phyloP scores from a whole-genome alignment of 2,888 invertebrate species.

The Erpobdella octoculata region DNA sequence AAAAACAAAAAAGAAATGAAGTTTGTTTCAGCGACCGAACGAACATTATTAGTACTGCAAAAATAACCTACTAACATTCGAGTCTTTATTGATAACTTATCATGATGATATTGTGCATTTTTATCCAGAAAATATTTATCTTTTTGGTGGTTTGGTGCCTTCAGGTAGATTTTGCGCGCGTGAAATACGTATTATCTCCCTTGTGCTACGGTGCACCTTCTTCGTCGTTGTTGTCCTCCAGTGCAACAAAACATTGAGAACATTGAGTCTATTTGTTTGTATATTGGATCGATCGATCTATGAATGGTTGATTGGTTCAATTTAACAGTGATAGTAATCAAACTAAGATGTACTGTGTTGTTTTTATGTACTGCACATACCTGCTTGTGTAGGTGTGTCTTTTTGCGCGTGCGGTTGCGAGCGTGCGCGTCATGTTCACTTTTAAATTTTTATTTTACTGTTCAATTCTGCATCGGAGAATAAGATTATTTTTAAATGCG shows the following conservation, averaged over 20 bases:
- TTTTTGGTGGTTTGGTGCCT: slow-evolving; percentile 9
- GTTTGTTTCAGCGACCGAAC: too few species aligned
- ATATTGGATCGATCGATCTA: background rate
- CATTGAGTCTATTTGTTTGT: background rate
- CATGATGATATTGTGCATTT: slow-evolving; percentile 7
- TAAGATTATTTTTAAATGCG: too few species aligned
- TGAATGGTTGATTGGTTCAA: background rate
- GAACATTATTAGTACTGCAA: too few species aligned
- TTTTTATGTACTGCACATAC: background rate
- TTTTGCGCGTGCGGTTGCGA: too few species aligned
- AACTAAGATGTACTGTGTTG: background rate
- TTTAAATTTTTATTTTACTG: too few species aligned
- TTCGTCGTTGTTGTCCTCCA: background rate
- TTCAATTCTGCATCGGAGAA: too few species aligned
- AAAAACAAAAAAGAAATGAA: too few species aligned
- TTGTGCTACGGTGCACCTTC: background rate
- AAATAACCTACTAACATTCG: too few species aligned
- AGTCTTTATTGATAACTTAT: slow-evolving; percentile 7
- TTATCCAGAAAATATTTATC: slow-evolving; percentile 10
- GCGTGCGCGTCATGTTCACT: too few species aligned
- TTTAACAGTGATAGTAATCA: slow-evolving; percentile 8
- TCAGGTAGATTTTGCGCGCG: background rate
- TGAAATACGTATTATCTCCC: background rate
- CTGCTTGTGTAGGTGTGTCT: too few species aligned
- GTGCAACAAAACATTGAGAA: background rate